Conservation (phyloP, 2,888 invertebrate genomes). For the Temnothorax ravouxi region DNA sequence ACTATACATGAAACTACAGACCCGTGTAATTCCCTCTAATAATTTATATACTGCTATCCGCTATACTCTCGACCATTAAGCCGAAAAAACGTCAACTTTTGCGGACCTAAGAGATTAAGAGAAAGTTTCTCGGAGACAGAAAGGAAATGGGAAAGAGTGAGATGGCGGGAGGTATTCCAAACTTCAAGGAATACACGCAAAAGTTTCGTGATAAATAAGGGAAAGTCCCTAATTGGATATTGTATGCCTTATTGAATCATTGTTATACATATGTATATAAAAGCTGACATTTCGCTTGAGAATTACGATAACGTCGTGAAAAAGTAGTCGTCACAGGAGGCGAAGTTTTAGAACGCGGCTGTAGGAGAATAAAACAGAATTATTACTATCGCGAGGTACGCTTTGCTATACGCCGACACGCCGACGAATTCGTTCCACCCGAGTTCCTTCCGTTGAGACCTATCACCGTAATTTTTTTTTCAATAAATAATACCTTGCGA, state of each 20-base stretch:
- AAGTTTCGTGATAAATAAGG: slow-evolving; percentile 49
- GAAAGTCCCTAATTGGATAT: slow-evolving; percentile 46
- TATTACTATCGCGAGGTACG: slow-evolving; percentile 49
- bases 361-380: slow-evolving; percentile 36
- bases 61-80: slow-evolving; percentile 36
- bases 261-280: slow-evolving; percentile 20
- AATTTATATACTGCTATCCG: slow-evolving; percentile 47
- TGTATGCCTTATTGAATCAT: slow-evolving; percentile 54
- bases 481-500: not conserved
- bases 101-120: slow-evolving; percentile 40
- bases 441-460: not conserved
- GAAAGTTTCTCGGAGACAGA: slow-evolving; percentile 26
- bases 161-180: slow-evolving; percentile 12
- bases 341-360: slow-evolving; percentile 43
- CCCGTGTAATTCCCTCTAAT: slow-evolving; percentile 47
- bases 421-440: slow-evolving; percentile 57
- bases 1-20: slow-evolving; percentile 13
- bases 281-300: slow-evolving; percentile 25
- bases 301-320: slow-evolving; percentile 26
- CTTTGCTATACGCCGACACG: slow-evolving; percentile 34
- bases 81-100: slow-evolving; percentile 29
- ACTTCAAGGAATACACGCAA: slow-evolving; percentile 22
- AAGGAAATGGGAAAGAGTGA: not conserved
- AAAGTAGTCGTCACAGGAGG: slow-evolving; percentile 16
- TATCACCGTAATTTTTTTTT: too few relatives aligned